Percentiles rank a stretch among this genome's conserved stretches.
Conservation (phyloP, 2,888 invertebrate species). For the Yponomeuta plumbellus region DNA sequence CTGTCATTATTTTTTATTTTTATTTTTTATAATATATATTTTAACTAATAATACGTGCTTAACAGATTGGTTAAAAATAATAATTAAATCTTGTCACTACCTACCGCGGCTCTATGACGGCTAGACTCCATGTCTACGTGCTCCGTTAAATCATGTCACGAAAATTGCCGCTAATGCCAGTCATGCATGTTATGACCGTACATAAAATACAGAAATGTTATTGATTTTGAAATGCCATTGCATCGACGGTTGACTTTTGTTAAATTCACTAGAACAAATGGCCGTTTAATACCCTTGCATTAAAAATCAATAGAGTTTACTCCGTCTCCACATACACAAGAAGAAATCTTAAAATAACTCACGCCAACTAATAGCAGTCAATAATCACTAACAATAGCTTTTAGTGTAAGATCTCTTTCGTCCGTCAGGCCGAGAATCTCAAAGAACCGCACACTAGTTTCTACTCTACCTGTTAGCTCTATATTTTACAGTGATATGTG, state of each 20-base stretch:
- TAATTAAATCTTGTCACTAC: no score
- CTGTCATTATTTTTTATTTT: no score
- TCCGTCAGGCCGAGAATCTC: background rate
- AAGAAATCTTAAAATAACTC: conserved; percentile 10
- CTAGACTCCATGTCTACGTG: no score
- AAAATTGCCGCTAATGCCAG: no score
- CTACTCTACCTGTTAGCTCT: background rate
- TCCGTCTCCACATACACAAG: background rate
- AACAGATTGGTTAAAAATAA: no score
- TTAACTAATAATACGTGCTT: no score
- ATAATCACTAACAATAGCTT: conserved; percentile 3
- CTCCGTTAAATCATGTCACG: no score
- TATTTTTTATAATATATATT: no score
- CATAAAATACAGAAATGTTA: background rate
- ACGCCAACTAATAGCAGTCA: conserved; percentile 15
- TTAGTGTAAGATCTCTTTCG: background rate
- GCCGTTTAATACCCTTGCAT: conserved; percentile 1
- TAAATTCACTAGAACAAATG: conserved; percentile 8
- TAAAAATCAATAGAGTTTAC: conserved; percentile 12
- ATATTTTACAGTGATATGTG: background rate
- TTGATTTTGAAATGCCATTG: background rate
- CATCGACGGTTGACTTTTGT: conserved; percentile 2
- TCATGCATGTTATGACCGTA: no score
- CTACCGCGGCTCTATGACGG: no score
- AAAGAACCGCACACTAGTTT: background rate